Evolutionary conservation across 2,113 vertebrate genomes (phyloP).

Genomic region (Phylloscopus whistleri): DNA sequence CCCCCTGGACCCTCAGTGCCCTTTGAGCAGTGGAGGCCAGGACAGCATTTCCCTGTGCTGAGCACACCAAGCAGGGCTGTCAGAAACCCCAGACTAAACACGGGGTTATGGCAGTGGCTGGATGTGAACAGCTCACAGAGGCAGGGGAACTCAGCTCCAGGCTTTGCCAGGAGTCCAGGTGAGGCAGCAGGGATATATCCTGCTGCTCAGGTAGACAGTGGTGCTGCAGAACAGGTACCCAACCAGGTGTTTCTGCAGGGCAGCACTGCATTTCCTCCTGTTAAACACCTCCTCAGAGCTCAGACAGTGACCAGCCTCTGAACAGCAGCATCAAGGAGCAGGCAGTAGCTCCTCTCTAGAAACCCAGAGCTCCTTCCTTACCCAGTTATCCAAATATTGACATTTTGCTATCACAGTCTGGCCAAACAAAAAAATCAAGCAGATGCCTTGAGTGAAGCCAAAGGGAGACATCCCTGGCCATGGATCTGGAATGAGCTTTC

Average conservation of each 20-base stretch:
- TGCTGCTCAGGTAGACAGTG: background rate
- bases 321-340: background rate
- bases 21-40: background rate
- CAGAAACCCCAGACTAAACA: background rate
- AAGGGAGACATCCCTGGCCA: background rate
- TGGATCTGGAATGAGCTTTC: background rate
- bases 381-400: background rate
- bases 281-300: background rate
- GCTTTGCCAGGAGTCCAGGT: background rate
- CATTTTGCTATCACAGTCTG: background rate
- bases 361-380: background rate
- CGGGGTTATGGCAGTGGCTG: fast-evolving
- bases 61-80: background rate
- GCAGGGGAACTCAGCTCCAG: background rate
- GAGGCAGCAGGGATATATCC: background rate
- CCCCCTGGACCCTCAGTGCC: background rate
- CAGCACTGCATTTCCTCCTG: background rate
- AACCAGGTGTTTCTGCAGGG: background rate
- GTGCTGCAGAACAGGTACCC: background rate
- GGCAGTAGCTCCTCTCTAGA: background rate
- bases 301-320: background rate
- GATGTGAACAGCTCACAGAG: background rate
- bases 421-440: background rate
- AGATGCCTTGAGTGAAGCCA: background rate
- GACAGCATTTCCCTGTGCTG: background rate